A percentile compares a stretch with the other conserved stretches of the same genome.
Evolutionary conservation across 2,888 invertebrate species (phyloP).

Genomic region (Cactoblastis cactorum): DNA sequence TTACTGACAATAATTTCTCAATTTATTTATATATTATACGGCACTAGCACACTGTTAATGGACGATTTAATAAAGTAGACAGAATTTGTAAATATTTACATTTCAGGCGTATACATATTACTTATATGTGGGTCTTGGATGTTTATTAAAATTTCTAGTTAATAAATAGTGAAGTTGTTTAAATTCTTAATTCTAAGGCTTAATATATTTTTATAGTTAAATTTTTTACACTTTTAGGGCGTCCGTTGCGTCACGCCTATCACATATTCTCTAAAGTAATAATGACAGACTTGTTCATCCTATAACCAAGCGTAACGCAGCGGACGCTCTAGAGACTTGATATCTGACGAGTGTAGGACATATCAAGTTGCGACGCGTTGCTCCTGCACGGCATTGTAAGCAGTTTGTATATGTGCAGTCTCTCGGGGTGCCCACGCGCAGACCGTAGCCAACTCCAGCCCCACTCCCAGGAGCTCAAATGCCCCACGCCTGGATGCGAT

Average conservation of each 20-base stretch:
- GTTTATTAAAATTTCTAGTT: too few species aligned
- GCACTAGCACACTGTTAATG: neutral
- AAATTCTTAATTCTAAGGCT: too few species aligned
- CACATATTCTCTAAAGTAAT: too few species aligned
- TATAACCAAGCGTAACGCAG: too few species aligned
- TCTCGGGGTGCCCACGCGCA: slow-evolving; percentile 90
- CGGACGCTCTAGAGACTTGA: neutral
- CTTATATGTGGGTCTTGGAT: neutral
- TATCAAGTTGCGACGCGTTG: slow-evolving; percentile 35
- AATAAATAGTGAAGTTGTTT: too few species aligned
- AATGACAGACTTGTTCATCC: too few species aligned
- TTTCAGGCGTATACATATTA: too few species aligned
- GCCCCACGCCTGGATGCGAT: slow-evolving; percentile 97
- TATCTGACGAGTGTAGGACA: neutral
- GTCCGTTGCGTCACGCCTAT: too few species aligned
- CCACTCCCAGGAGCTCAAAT: slow-evolving; percentile 94
- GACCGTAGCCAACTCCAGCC: slow-evolving; percentile 93
- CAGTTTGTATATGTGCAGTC: slow-evolving; percentile 83
- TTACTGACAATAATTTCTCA: too few species aligned
- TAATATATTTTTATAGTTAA: too few species aligned
- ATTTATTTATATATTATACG: too few species aligned
- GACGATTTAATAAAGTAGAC: neutral
- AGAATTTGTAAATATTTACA: neutral
- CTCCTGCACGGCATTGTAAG: slow-evolving; percentile 75
- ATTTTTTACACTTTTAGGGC: too few species aligned